Percentiles rank a stretch among this genome's conserved stretches.
Conservation (phyloP, 2,888 invertebrate genomes). For the Endomychus coccineus region DNA sequence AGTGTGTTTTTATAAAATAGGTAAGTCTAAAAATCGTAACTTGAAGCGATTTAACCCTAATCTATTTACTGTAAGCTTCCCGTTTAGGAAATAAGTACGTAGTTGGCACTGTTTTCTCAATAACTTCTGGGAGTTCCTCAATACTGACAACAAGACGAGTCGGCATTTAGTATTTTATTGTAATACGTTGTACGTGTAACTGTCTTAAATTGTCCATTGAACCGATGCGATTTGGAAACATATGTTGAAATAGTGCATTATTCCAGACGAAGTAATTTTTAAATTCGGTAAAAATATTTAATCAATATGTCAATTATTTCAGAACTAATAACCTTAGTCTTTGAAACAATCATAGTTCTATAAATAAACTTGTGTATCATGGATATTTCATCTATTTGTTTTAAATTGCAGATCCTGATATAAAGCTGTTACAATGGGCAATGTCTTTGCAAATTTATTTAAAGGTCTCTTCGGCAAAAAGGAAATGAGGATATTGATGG, state of each 20-base stretch:
- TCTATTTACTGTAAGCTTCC: no score
- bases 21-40: constrained; percentile 22
- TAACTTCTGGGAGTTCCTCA: constrained; percentile 47
- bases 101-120: constrained; percentile 25
- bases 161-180: constrained; percentile 40
- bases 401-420: constrained; percentile 32
- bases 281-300: no score
- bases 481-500: constrained; percentile 99
- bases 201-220: no score
- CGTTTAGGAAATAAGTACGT: no score
- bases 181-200: no score
- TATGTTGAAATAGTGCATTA: background rate
- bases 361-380: constrained; percentile 23
- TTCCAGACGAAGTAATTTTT: background rate
- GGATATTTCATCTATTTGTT: constrained; percentile 20
- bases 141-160: constrained; percentile 52
- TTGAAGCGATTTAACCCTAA: no score
- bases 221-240: background rate
- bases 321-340: constrained; percentile 36
- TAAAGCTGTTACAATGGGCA: constrained; percentile 80
- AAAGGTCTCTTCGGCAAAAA: constrained; percentile 99
- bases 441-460: constrained; percentile 94
- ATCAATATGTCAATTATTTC: constrained; percentile 40
- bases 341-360: constrained; percentile 35
- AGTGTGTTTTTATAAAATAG: constrained; percentile 15